phyloP scores from a whole-genome alignment of 2,113 vertebrate genomes.

The Grus americana region DNA sequence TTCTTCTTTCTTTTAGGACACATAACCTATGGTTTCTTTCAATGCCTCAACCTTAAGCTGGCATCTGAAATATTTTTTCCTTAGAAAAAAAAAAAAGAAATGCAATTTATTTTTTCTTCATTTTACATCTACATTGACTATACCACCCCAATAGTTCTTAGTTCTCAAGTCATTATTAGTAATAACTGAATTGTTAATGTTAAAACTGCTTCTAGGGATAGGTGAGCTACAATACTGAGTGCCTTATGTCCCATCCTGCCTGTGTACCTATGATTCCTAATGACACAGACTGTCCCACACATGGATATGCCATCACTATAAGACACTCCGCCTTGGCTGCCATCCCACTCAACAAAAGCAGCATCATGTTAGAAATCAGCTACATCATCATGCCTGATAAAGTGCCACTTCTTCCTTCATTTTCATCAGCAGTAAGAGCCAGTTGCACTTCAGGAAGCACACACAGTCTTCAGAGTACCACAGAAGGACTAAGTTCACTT shows the following conservation, averaged over 20 bases:
- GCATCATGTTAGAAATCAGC: background rate
- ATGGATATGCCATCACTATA: background rate
- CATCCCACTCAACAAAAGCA: background rate
- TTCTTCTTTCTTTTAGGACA: background rate
- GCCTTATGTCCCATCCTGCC: background rate
- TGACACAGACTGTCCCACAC: background rate
- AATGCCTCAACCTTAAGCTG: background rate
- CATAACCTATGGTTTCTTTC: background rate
- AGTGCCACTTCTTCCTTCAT: background rate
- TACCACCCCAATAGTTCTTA: background rate
- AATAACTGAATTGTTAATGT: background rate
- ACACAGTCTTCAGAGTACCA: background rate
- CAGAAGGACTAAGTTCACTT: background rate
- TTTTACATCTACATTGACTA: background rate
- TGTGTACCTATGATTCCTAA: background rate
- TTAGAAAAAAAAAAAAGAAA: background rate
- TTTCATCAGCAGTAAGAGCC: constrained; percentile 32
- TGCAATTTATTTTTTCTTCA: background rate
- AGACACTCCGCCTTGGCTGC: background rate
- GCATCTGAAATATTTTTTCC: background rate
- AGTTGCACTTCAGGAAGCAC: background rate
- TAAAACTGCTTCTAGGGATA: background rate
- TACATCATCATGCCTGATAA: background rate
- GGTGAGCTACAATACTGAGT: background rate
- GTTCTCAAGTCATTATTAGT: background rate